Conservation (phyloP, 2,888 invertebrate genomes). For the Xestia xanthographa region DNA sequence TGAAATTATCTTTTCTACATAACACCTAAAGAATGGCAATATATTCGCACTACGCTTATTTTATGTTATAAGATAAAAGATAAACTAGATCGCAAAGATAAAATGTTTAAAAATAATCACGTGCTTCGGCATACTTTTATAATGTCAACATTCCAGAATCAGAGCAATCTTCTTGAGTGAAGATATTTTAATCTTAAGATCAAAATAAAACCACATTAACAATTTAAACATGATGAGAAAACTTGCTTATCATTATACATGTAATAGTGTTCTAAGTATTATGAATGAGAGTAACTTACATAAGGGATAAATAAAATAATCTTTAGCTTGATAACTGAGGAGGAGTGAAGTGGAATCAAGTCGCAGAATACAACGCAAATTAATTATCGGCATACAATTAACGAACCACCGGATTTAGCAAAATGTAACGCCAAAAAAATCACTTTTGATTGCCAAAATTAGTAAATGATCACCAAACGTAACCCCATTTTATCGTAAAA, state of each 20-base stretch:
- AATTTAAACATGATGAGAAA: too few relatives aligned
- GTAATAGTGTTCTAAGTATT: too few relatives aligned
- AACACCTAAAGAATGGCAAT: not conserved
- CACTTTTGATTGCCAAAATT: too few relatives aligned
- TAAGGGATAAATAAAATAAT: too few relatives aligned
- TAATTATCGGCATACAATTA: too few relatives aligned
- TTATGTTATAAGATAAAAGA: conserved; percentile 15
- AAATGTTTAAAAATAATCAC: conserved; percentile 25
- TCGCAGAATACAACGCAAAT: too few relatives aligned
- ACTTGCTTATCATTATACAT: not conserved
- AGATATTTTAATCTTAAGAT: not conserved
- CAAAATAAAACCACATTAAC: not conserved
- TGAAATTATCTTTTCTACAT: conserved; percentile 7
- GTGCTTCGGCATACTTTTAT: conserved; percentile 38
- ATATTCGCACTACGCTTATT: conserved; percentile 21
- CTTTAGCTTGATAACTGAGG: not conserved
- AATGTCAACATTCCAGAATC: not conserved
- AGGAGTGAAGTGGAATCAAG: too few relatives aligned
- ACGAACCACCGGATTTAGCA: too few relatives aligned
- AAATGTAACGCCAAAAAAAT: too few relatives aligned
- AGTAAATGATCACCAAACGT: too few relatives aligned
- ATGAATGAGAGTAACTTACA: too few relatives aligned
- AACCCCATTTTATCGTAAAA: too few relatives aligned
- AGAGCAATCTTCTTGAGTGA: not conserved
- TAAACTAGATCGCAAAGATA: conserved; percentile 51